Percentiles rank a stretch among this genome's conserved stretches.
Conservation (phyloP, 92 coral and sea anemone species). For the Scolanthus callimorphus region DNA sequence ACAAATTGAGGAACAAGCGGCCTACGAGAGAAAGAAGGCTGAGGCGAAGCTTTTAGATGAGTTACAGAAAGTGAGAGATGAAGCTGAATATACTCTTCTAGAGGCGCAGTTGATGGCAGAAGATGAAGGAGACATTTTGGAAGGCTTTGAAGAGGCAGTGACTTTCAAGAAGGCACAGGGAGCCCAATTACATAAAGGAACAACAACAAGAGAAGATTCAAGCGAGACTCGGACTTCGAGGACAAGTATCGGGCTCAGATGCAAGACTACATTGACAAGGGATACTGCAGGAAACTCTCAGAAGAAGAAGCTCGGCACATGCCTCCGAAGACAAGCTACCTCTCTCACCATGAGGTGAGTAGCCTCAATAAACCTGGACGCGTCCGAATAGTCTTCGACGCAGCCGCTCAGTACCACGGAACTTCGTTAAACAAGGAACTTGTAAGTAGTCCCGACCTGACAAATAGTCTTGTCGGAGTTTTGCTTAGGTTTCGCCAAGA, state of each 20-base stretch:
- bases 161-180: no score
- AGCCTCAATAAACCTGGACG: constrained; percentile 12
- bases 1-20: no score
- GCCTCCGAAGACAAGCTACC: background rate
- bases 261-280: constrained; percentile 16
- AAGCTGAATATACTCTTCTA: no score
- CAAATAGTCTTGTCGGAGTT: constrained; percentile 12
- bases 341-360: constrained; percentile 44
- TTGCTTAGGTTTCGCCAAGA: constrained; percentile 16
- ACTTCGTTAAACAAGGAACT: constrained; percentile 28
- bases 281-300: constrained; percentile 8
- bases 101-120: no score
- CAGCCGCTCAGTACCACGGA: constrained; percentile 12
- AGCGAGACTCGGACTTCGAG: constrained; percentile 10
- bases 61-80: no score
- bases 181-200: no score
- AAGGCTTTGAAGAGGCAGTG: no score
- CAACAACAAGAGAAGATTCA: constrained; percentile 22
- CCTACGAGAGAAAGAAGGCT: no score
- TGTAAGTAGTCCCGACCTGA: constrained; percentile 22
- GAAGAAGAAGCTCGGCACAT: background rate
- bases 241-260: constrained; percentile 22
- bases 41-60: no score
- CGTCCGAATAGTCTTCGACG: constrained; percentile 40
- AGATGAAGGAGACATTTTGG: no score